Conservation (phyloP, 2,113 vertebrate species). For the human region GRCh38 chr15:46506001-46506500, state of each 20-base stretch:
- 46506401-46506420: neutral
- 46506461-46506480: neutral
- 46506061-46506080: neutral
- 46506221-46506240: neutral
- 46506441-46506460: neutral
- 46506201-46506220: neutral
- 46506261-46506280: neutral
- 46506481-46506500: neutral
- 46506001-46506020: neutral
- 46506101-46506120: neutral
- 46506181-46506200: neutral
- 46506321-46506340: neutral
- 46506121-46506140: conserved; percentile 42
- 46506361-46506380: neutral
- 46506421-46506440: neutral
- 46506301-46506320: neutral
- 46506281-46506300: neutral
- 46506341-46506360: neutral
- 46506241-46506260: neutral
- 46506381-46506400: neutral
- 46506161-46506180: neutral
- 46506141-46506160: neutral
- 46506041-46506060: neutral
- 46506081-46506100: neutral
- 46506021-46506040: neutral